These are phyloP conservation scores for Poecile atricapillus DNA, from an alignment of 2,113 vertebrate species.

Conservation along the genomic window DNA sequence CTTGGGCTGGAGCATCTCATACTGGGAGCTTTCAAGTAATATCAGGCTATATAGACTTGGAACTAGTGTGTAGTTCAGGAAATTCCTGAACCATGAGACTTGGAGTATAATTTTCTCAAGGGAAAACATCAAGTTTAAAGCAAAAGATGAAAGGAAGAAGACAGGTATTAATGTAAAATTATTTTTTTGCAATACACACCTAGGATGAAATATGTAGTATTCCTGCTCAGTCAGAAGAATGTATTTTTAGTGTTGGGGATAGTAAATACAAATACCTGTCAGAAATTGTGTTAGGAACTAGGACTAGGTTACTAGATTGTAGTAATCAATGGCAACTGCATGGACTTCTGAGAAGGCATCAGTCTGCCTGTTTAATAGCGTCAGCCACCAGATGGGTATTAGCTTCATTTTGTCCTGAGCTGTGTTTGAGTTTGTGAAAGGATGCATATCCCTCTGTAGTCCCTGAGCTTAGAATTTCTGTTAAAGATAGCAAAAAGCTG, in stretches of 20 bases:
- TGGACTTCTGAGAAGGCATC: background rate
- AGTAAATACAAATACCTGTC: background rate
- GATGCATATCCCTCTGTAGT: background rate
- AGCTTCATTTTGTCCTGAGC: background rate
- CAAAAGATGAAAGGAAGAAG: background rate
- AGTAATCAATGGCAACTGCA: background rate
- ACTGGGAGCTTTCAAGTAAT: background rate
- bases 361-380: background rate
- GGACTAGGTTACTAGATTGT: background rate
- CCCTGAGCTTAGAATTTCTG: background rate
- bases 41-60: background rate
- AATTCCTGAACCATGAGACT: background rate
- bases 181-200: background rate
- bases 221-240: background rate
- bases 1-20: background rate
- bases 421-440: background rate
- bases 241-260: background rate
- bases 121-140: background rate
- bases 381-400: background rate
- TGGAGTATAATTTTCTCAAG: background rate
- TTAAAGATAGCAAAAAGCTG: background rate
- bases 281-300: background rate
- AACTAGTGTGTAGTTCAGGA: background rate
- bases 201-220: background rate
- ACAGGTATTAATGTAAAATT: background rate